Percentiles rank a stretch among this genome's conserved stretches.
Evolutionary conservation across 2,888 invertebrate genomes (phyloP).

Genomic region (Tetragnatha montana): DNA sequence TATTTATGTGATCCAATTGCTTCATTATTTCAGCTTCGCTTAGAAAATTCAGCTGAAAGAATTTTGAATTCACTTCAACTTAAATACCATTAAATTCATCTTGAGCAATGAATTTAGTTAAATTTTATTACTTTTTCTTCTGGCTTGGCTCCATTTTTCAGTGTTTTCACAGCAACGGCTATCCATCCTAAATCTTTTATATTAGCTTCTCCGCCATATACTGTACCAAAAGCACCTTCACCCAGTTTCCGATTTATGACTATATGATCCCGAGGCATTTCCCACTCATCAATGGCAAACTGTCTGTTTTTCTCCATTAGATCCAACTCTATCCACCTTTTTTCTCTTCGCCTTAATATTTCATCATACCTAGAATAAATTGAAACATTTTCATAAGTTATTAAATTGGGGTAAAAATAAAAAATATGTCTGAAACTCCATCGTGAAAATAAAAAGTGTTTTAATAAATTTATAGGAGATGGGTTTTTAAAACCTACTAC

Average conservation of each 20-base stretch:
- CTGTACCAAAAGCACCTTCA: slow-evolving; percentile 94
- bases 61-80: neutral
- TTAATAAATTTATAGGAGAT: too few species aligned
- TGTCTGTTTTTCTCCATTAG: slow-evolving; percentile 78
- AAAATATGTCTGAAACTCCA: too few species aligned
- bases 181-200: slow-evolving; percentile 85
- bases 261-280: slow-evolving; percentile 87
- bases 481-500: too few species aligned
- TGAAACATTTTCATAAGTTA: too few species aligned
- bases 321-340: slow-evolving; percentile 84
- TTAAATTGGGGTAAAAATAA: too few species aligned
- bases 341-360: slow-evolving; percentile 81
- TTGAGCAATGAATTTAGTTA: neutral
- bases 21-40: slow-evolving; percentile 97
- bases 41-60: slow-evolving; percentile 84
- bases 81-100: neutral
- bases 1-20: slow-evolving; percentile 91
- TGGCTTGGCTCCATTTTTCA: slow-evolving; percentile 87
- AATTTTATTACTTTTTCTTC: slow-evolving; percentile 82
- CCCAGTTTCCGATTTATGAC: slow-evolving; percentile 90
- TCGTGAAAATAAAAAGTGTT: too few species aligned
- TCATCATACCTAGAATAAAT: slow-evolving; percentile 79
- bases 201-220: slow-evolving; percentile 91
- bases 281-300: slow-evolving; percentile 87
- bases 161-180: slow-evolving; percentile 91